Evolutionary conservation across 2,113 vertebrate genomes (phyloP), one percentile per base, ranked within the genome.

Genomic region (Sciurus niger): DNA sequence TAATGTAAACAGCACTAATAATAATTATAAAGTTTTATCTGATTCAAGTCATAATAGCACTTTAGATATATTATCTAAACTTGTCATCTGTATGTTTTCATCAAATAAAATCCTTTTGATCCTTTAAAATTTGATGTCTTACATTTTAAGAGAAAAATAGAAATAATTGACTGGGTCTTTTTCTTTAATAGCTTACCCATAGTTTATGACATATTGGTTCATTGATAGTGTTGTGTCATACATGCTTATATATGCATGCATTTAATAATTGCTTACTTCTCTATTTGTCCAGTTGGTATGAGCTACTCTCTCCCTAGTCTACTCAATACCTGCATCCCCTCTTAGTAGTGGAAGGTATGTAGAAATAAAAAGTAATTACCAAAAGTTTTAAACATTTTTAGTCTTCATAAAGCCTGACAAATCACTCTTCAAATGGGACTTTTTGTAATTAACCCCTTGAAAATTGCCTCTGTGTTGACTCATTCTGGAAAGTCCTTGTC

Each of bases 61-160:
- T 90, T 93, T 82, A 30, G 89, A 96, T 95, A 91, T 84, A 43
- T 58, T 63, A 88, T 58, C 18, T 83, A 87, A 90, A 84, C 3
- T 40, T 89, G 37, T 83, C 18, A 93, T 94, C 77, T 77, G 3
- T 91, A 80, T 46, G 16, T 28, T 72, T 92, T 67, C 67, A 89
- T 72, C 58, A 80, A 97, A 97, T 97, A 96, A 97, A 97, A 18
- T 58, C 74, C 86, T 84, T 87, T 13, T 84, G 65, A 2, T 25
- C 25, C 76, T 96, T 96, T 94, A 60, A 76, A 87, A 32, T 84
- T 73, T 79, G 40, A n/a, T 73, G 28, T 28, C 18, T 95, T 93
- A n/a, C 48, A 82, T 85, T 80, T 93, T 84, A 51, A 89, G 88
- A 70, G 20, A 14, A 95, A 77, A 77, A 78, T 30, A 78, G 46